Evolutionary conservation across 2,888 invertebrate genomes (phyloP).

Genomic region (Acleris emargana): DNA sequence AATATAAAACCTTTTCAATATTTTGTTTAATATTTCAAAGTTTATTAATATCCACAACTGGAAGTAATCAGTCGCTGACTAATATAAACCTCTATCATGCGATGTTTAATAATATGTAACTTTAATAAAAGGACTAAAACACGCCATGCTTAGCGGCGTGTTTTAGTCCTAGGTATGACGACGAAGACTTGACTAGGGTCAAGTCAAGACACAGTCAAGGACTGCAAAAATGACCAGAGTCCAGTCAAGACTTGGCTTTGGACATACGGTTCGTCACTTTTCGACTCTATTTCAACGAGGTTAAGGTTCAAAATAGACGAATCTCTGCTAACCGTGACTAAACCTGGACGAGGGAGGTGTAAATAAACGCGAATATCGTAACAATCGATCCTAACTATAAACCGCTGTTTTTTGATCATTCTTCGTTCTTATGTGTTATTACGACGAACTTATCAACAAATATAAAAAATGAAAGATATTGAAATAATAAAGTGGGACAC

Average conservation of each 20-base stretch:
- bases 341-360: slow-evolving; percentile 5
- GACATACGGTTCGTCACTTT: no score
- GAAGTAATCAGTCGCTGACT: not conserved
- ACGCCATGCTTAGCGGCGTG: slow-evolving; percentile 36
- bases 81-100: slow-evolving; percentile 39
- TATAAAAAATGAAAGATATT: no score
- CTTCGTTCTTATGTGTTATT: no score
- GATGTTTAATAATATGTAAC: slow-evolving; percentile 54
- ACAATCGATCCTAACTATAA: no score
- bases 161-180: slow-evolving; percentile 31
- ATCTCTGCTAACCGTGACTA: no score
- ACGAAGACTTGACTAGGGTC: slow-evolving; percentile 43
- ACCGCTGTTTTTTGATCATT: no score
- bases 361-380: not conserved
- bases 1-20: no score
- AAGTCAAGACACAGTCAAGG: no score
- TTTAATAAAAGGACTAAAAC: slow-evolving; percentile 50
- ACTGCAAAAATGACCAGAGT: no score
- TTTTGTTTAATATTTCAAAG: slow-evolving; percentile 2
- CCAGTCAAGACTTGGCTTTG: slow-evolving; percentile 28
- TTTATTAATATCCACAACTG: not conserved
- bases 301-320: no score
- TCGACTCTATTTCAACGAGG: no score
- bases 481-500: slow-evolving; percentile 27
- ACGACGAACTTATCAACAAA: no score